Evolutionary conservation across 2,113 vertebrate genomes (phyloP).

Genomic region (Tor tambroides): DNA sequence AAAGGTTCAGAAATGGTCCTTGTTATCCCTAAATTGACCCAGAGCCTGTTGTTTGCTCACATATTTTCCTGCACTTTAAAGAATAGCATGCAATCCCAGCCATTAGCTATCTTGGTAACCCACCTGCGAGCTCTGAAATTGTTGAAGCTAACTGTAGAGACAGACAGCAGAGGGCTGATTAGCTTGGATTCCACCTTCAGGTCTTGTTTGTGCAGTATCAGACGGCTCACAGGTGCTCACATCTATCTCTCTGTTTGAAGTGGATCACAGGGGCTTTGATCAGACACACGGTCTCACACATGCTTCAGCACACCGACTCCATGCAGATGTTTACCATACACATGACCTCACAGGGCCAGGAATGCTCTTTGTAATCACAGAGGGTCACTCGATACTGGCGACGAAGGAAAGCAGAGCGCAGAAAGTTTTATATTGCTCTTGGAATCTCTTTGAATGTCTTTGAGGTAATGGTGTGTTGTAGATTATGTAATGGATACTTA

Average conservation of each 20-base stretch:
- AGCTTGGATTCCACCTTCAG: slow-evolving; percentile 33
- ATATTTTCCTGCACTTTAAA: slow-evolving; percentile 54
- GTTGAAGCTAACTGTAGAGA: slow-evolving; percentile 35
- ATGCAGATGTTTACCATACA: slow-evolving; percentile 72
- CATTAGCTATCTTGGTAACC: slow-evolving; percentile 13
- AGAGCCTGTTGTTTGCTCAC: not conserved
- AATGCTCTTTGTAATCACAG: slow-evolving; percentile 65
- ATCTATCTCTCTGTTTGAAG: slow-evolving; percentile 64
- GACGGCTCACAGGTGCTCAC: slow-evolving; percentile 62
- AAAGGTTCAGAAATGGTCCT: not conserved
- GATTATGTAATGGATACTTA: slow-evolving; percentile 5
- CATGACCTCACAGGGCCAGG: slow-evolving; percentile 69
- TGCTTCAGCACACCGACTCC: slow-evolving; percentile 46
- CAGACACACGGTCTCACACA: slow-evolving; percentile 34
- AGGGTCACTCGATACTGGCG: slow-evolving; percentile 41
- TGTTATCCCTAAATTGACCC: not conserved
- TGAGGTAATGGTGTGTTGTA: slow-evolving; percentile 21
- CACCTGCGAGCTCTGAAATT: not conserved
- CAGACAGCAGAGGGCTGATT: slow-evolving; percentile 7
- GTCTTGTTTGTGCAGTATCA: slow-evolving; percentile 54
- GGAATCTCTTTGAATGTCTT: slow-evolving; percentile 31
- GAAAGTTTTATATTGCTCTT: slow-evolving; percentile 1
- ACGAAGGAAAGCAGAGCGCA: not conserved
- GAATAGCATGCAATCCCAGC: not conserved
- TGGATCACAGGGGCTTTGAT: slow-evolving; percentile 72